Evolutionary conservation across 2,113 vertebrate genomes (phyloP).

Genomic region (Coptodon bakossiorum): DNA sequence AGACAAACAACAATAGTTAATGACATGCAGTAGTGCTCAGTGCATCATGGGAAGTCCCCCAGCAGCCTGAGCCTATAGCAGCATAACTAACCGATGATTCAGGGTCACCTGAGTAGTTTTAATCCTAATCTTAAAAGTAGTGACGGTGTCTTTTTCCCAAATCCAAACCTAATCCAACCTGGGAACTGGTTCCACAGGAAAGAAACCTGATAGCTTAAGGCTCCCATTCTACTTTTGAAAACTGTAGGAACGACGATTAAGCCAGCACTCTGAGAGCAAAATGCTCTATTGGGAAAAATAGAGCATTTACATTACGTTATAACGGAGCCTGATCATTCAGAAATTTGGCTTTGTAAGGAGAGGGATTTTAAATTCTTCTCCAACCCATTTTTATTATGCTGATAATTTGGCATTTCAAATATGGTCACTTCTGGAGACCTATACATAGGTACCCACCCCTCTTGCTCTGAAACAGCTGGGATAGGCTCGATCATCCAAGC

Average conservation of each 20-base stretch:
- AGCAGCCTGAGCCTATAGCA: neutral
- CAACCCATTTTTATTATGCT: neutral
- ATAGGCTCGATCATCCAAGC: neutral
- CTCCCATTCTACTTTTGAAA: neutral
- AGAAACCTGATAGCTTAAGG: neutral
- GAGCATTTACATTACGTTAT: neutral
- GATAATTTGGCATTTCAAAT: neutral
- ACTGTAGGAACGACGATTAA: neutral
- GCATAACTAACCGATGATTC: neutral
- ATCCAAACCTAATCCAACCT: neutral
- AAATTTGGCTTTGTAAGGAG: neutral
- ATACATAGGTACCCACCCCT: neutral
- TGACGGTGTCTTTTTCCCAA: neutral
- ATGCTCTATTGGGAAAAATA: neutral
- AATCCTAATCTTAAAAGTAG: neutral
- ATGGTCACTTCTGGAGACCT: neutral
- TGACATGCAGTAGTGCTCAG: neutral
- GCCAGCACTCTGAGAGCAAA: neutral
- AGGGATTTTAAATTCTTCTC: neutral
- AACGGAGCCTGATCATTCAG: fast-evolving
- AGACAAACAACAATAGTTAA: neutral
- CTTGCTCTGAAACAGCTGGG: neutral
- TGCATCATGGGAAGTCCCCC: neutral
- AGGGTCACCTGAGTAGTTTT: neutral
- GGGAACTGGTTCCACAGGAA: neutral